Evolutionary conservation across 2,113 vertebrate genomes (phyloP).

Genomic region (Antechinus stuartii): DNA sequence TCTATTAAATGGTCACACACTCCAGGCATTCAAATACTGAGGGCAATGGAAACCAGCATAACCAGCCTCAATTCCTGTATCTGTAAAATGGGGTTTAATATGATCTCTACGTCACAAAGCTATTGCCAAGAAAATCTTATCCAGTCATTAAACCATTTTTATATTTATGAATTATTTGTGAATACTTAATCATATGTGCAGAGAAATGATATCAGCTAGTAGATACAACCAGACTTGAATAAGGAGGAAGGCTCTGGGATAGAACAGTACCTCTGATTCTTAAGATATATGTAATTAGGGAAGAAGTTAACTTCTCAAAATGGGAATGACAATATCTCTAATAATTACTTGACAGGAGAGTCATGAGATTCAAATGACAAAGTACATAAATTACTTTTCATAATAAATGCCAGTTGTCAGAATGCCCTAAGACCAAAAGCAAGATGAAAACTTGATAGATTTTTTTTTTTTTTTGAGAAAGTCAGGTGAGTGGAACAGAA

Average conservation of each 20-base stretch:
- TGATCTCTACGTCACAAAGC: not conserved
- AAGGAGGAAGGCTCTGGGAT: not conserved
- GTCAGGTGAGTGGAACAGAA: not conserved
- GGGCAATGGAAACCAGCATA: not conserved
- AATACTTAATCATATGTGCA: not conserved
- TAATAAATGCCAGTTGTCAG: not conserved
- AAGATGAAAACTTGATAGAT: not conserved
- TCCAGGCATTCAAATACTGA: not conserved
- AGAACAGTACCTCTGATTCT: not conserved
- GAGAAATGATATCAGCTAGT: not conserved
- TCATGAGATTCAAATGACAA: constrained; percentile 42
- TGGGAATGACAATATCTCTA: not conserved
- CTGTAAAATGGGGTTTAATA: not conserved
- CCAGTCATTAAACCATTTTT: not conserved
- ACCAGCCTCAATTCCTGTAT: not conserved
- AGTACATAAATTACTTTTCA: not conserved
- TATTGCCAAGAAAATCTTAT: not conserved
- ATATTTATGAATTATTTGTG: not conserved
- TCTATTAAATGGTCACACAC: not conserved
- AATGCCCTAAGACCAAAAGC: not conserved
- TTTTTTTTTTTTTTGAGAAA: not conserved
- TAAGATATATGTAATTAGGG: not conserved
- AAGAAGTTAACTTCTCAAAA: not conserved
- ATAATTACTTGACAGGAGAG: not conserved
- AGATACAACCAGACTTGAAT: not conserved